Percentiles rank a stretch among this genome's conserved stretches.
Conservation (phyloP, 2,888 invertebrate genomes). For the Machimus atricapillus region DNA sequence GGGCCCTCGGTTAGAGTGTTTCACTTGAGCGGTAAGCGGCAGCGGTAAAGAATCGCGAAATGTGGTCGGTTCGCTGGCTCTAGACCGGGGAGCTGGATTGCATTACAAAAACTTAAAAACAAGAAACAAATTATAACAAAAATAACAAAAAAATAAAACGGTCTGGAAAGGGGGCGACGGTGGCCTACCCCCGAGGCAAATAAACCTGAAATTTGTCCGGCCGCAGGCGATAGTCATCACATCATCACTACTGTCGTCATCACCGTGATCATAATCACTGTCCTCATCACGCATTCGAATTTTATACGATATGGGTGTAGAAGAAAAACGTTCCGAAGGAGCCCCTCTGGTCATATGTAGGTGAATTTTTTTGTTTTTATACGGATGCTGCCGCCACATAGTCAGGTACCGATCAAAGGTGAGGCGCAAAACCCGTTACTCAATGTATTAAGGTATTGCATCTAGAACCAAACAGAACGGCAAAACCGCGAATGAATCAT, state of each 20-base stretch:
- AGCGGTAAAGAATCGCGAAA: neutral
- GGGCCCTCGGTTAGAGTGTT: neutral
- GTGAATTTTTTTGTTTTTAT: neutral
- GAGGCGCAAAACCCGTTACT: neutral
- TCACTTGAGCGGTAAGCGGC: neutral
- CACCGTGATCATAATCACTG: neutral
- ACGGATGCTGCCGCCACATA: neutral
- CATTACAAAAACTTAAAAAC: neutral
- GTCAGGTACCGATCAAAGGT: neutral
- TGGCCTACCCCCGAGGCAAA: neutral
- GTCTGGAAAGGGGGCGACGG: neutral
- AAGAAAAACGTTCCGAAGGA: neutral
- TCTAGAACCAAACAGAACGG: neutral
- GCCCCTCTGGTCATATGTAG: neutral
- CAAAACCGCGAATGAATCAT: neutral
- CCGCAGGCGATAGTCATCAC: neutral
- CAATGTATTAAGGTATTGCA: neutral
- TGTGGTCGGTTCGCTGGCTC: neutral
- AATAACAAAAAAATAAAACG: neutral
- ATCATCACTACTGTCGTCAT: neutral
- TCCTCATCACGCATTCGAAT: neutral
- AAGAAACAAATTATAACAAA: neutral
- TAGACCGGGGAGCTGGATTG: neutral
- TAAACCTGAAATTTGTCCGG: neutral
- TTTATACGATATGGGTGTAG: neutral